A percentile compares a stretch with the other conserved stretches of the same genome.
Conservation (phyloP, 2,797 vertebrate genomes). For the Sandelia bainsii region DNA sequence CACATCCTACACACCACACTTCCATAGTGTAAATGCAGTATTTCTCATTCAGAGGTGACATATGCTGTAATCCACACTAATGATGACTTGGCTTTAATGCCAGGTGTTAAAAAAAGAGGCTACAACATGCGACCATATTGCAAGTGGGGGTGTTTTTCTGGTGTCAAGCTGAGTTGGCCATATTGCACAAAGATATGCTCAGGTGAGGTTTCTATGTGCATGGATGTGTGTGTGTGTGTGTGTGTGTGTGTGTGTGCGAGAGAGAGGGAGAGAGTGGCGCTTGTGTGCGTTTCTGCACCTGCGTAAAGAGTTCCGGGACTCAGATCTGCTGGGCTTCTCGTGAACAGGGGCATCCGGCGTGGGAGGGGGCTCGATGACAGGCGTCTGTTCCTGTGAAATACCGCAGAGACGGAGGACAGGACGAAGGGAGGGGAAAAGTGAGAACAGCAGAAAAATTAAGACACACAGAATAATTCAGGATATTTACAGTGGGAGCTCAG, state of each 20-base stretch:
- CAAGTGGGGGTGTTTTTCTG: slow-evolving; percentile 54
- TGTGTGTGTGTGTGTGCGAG: slow-evolving; percentile 30
- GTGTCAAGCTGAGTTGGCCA: slow-evolving; percentile 61
- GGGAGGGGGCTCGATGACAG: slow-evolving; percentile 64
- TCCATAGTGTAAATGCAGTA: no score
- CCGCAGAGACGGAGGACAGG: slow-evolving; percentile 3
- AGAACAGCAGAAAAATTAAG: neutral
- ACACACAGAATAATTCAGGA: neutral
- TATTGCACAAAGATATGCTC: slow-evolving; percentile 50
- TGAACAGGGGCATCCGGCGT: slow-evolving; percentile 62
- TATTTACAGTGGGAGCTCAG: no score
- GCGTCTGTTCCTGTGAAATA: slow-evolving; percentile 67
- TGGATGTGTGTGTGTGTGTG: slow-evolving; percentile 30
- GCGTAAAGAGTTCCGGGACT: slow-evolving; percentile 74
- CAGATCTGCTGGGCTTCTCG: slow-evolving; percentile 62
- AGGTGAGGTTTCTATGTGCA: slow-evolving; percentile 22
- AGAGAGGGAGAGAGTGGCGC: no score
- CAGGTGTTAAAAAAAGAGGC: slow-evolving; percentile 34
- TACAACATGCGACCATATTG: slow-evolving; percentile 61
- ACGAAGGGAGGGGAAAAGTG: neutral
- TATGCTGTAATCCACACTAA: slow-evolving; percentile 48
- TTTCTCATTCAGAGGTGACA: slow-evolving; percentile 1
- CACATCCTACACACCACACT: neutral
- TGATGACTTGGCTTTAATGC: slow-evolving; percentile 41
- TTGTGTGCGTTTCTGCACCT: slow-evolving; percentile 67